Conservation (phyloP, 2,888 invertebrate species). For the Lysandra coridon region DNA sequence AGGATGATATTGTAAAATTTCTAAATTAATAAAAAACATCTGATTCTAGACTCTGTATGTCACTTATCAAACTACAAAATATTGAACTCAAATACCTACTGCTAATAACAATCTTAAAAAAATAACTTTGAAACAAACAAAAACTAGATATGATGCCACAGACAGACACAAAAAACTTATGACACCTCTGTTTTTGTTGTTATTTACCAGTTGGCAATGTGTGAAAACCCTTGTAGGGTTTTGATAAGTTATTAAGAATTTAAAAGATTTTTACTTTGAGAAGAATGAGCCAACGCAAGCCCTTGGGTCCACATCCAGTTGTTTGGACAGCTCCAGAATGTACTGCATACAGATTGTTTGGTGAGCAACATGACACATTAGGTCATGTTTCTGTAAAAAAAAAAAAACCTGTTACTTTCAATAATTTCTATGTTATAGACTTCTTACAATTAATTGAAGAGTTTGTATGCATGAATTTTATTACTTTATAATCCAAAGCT, state of each 20-base stretch:
- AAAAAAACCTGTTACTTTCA: constrained; percentile 34
- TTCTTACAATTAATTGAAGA: neutral
- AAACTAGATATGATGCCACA: no score
- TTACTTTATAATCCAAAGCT: no score
- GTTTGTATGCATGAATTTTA: neutral
- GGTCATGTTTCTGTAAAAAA: constrained; percentile 89
- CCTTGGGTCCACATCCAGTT: constrained; percentile 94
- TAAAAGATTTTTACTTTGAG: constrained; percentile 66
- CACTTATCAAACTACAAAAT: no score
- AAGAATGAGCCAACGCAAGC: constrained; percentile 95
- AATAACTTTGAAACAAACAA: no score
- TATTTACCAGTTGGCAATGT: no score
- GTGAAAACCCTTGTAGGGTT: no score
- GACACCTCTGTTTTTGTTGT: no score
- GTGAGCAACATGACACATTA: constrained; percentile 98
- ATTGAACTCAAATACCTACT: no score
- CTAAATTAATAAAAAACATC: no score
- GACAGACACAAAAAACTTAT: no score
- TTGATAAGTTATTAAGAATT: neutral
- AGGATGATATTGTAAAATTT: neutral
- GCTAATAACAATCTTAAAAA: no score
- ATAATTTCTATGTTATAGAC: neutral
- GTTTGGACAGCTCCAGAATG: constrained; percentile 96
- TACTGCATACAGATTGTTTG: constrained; percentile 99
- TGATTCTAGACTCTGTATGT: no score